Conservation (phyloP, 2,888 invertebrate genomes). For the Silvanus unidentatus region DNA sequence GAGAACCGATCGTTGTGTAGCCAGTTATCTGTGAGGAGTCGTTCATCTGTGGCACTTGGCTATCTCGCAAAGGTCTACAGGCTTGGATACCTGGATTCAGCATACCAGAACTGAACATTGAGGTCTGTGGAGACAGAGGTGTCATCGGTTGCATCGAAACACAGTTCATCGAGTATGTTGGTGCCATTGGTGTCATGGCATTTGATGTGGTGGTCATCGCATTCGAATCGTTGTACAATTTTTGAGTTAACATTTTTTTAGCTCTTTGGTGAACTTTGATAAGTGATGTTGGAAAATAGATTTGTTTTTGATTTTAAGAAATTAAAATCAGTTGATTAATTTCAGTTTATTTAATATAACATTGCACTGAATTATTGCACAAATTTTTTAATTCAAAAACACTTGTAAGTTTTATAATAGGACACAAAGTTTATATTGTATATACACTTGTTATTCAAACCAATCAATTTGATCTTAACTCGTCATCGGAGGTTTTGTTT, state of each 20-base stretch:
- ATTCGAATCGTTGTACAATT: slow-evolving; percentile 64
- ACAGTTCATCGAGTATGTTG: slow-evolving; percentile 74
- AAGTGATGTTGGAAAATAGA: background rate
- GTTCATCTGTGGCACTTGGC: slow-evolving; percentile 48
- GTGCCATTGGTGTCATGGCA: slow-evolving; percentile 70
- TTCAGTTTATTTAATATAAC: slow-evolving; percentile 4
- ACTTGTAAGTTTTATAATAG: slow-evolving; percentile 2
- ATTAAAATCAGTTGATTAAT: background rate
- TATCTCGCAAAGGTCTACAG: slow-evolving; percentile 41
- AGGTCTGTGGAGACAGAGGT: slow-evolving; percentile 56
- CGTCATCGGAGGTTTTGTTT: slow-evolving; percentile 48
- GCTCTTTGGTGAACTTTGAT: slow-evolving; percentile 3
- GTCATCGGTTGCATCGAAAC: slow-evolving; percentile 59
- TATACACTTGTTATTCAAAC: slow-evolving; percentile 23
- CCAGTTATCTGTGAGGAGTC: slow-evolving; percentile 67
- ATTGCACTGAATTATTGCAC: slow-evolving; percentile 22
- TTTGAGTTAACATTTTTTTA: slow-evolving; percentile 57
- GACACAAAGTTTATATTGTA: slow-evolving; percentile 14
- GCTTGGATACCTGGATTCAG: slow-evolving; percentile 51
- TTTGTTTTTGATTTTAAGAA: background rate
- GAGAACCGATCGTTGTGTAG: slow-evolving; percentile 55
- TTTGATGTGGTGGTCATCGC: slow-evolving; percentile 63
- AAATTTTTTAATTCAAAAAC: slow-evolving; percentile 10
- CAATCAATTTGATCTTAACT: slow-evolving; percentile 45
- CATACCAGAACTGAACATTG: slow-evolving; percentile 49